phyloP scores from a whole-genome alignment of 1,140 invertebrate genomes.

The Chrysomallon squamiferum region DNA sequence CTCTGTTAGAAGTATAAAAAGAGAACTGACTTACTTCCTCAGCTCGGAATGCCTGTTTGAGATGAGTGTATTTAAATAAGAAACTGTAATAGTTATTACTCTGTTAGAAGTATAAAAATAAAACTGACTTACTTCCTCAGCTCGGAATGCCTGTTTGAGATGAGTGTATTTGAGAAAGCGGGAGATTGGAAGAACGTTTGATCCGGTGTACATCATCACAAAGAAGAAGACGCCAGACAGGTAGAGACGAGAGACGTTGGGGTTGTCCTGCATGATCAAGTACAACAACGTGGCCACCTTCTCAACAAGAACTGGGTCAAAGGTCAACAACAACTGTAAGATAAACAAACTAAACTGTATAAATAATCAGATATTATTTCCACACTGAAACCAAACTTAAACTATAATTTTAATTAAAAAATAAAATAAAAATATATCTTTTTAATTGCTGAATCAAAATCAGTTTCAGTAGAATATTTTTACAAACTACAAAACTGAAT shows the following conservation, averaged over 20 bases:
- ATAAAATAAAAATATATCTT: not conserved
- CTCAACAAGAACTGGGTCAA: constrained; percentile 96
- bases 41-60: not conserved
- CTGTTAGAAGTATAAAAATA: too few species aligned
- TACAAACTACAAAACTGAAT: too few species aligned
- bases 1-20: too few species aligned
- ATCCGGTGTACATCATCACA: constrained; percentile 99
- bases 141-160: constrained; percentile 90
- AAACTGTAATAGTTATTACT: too few species aligned
- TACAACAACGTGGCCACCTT: constrained; percentile 84
- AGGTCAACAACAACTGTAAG: constrained; percentile 86
- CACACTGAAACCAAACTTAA: too few species aligned
- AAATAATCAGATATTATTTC: too few species aligned
- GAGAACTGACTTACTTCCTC: too few species aligned
- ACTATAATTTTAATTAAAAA: too few species aligned
- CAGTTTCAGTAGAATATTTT: too few species aligned
- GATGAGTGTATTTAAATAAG: constrained; percentile 84
- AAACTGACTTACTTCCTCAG: constrained; percentile 84
- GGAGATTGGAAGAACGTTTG: constrained; percentile 95
- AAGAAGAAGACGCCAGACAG: constrained; percentile 97
- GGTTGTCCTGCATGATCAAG: constrained; percentile 95
- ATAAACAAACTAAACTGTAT: constrained; percentile 20
- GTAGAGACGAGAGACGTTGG: constrained; percentile 91
- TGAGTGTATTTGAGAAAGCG: constrained; percentile 94
- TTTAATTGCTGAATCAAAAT: not conserved